A percentile compares a stretch with the other conserved stretches of the same genome.
Evolutionary conservation across 2,888 invertebrate species (phyloP).

Genomic region (Pseudeuparius sepicola): DNA sequence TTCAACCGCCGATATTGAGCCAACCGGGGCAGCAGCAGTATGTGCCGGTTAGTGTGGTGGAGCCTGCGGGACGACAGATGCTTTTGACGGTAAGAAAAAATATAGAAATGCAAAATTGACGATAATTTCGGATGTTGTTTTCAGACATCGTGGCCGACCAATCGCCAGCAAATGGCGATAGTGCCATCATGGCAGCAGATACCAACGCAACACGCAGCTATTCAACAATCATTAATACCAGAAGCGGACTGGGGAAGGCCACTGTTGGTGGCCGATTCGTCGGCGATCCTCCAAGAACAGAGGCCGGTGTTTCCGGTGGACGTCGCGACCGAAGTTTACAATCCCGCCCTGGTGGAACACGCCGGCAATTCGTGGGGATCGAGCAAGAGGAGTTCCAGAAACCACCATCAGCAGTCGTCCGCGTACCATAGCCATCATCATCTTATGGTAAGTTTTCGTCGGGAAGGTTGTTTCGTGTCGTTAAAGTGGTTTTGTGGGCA

Average conservation of each 20-base stretch:
- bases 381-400: constrained; percentile 44
- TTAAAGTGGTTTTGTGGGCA: constrained; percentile 10
- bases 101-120: constrained; percentile 3
- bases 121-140: no score
- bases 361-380: constrained; percentile 36
- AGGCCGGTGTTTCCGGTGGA: constrained; percentile 44
- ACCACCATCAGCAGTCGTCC: constrained; percentile 49
- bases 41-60: constrained; percentile 88
- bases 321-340: constrained; percentile 47
- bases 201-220: constrained; percentile 50
- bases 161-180: constrained; percentile 64
- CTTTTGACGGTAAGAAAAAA: constrained; percentile 50
- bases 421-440: constrained; percentile 42
- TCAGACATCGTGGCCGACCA: constrained; percentile 60
- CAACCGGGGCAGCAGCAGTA: constrained; percentile 81
- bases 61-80: constrained; percentile 74
- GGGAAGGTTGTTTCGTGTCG: constrained; percentile 5
- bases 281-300: constrained; percentile 54
- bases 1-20: constrained; percentile 70
- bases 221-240: constrained; percentile 51
- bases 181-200: constrained; percentile 80
- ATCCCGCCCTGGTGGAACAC: constrained; percentile 46
- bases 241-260: constrained; percentile 64
- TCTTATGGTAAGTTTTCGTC: constrained; percentile 31
- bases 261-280: constrained; percentile 65